Percentiles rank a stretch among this genome's conserved stretches.
phyloP scores from a whole-genome alignment of 2,797 vertebrate species.

The Catamblyrhynchus diadema region DNA sequence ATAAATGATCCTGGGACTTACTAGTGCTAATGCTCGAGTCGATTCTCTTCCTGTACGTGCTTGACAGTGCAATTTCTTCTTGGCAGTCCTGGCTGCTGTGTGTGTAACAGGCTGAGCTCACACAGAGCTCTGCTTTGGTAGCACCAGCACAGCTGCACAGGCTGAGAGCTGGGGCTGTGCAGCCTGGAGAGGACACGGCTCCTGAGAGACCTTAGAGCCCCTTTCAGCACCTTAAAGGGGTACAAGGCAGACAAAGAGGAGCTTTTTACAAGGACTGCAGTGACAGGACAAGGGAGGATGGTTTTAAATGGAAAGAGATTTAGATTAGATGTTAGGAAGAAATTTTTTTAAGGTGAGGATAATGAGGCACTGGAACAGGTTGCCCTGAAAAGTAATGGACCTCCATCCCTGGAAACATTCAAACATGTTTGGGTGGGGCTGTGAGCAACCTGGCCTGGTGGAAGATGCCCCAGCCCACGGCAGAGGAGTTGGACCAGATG shows the following conservation, averaged over 20 bases:
- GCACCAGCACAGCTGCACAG: neutral
- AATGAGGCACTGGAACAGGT: neutral
- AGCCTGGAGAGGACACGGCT: neutral
- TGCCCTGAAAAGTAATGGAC: fast-evolving
- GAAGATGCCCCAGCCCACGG: neutral
- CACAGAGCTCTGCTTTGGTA: neutral
- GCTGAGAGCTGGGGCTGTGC: neutral
- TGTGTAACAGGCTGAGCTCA: neutral
- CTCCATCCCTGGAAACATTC: neutral
- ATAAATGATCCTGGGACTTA: neutral
- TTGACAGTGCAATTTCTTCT: neutral
- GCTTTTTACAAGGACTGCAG: neutral
- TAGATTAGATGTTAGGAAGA: no score
- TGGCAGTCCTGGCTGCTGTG: neutral
- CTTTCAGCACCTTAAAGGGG: neutral
- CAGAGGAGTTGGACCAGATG: neutral
- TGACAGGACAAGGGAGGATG: neutral
- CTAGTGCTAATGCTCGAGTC: fast-evolving
- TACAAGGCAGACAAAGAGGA: neutral
- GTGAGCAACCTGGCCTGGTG: neutral
- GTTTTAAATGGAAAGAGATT: neutral
- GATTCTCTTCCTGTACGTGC: neutral
- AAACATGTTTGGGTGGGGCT: no score
- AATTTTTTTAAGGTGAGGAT: fast-evolving
- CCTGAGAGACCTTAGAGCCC: neutral